Percentiles rank a stretch among this genome's conserved stretches.
phyloP scores from a whole-genome alignment of 2,888 invertebrate genomes.

The Agrotis puta region DNA sequence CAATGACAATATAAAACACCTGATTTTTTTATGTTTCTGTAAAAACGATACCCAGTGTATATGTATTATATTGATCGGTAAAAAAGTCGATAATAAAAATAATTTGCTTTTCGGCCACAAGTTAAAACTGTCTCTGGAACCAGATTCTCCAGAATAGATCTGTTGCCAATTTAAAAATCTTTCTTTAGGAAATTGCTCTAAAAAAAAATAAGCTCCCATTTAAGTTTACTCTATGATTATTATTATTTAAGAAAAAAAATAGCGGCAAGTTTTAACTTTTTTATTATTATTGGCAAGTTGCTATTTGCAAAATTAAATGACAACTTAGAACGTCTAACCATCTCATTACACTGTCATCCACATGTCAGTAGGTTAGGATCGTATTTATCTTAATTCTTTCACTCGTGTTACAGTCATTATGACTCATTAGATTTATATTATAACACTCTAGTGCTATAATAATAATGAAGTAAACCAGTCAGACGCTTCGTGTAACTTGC shows the following conservation, averaged over 20 bases:
- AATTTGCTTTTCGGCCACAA: too few relatives aligned
- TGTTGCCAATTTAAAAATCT: not conserved
- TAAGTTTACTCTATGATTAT: not conserved
- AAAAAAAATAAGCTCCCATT: not conserved
- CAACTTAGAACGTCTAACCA: not conserved
- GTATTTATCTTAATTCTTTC: slow-evolving; percentile 23
- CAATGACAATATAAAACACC: too few relatives aligned
- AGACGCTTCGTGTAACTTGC: slow-evolving; percentile 9
- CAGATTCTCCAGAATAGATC: too few relatives aligned
- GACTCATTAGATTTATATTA: slow-evolving; percentile 20
- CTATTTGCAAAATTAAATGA: not conserved
- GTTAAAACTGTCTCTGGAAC: too few relatives aligned
- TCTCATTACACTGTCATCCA: slow-evolving; percentile 18
- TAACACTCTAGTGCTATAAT: slow-evolving; percentile 13
- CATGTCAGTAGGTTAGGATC: not conserved
- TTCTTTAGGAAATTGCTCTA: too few relatives aligned
- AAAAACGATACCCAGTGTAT: too few relatives aligned
- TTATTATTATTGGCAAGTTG: too few relatives aligned
- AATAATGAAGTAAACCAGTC: slow-evolving; percentile 18
- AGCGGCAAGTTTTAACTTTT: not conserved
- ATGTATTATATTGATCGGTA: too few relatives aligned
- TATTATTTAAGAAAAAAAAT: not conserved
- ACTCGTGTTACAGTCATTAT: slow-evolving; percentile 18
- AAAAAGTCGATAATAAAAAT: too few relatives aligned
- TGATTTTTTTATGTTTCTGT: too few relatives aligned